Evolutionary conservation across 1,140 invertebrate species (phyloP), one percentile per base, ranked within the genome.

Genomic region (Akabosia matsudoensis): DNA sequence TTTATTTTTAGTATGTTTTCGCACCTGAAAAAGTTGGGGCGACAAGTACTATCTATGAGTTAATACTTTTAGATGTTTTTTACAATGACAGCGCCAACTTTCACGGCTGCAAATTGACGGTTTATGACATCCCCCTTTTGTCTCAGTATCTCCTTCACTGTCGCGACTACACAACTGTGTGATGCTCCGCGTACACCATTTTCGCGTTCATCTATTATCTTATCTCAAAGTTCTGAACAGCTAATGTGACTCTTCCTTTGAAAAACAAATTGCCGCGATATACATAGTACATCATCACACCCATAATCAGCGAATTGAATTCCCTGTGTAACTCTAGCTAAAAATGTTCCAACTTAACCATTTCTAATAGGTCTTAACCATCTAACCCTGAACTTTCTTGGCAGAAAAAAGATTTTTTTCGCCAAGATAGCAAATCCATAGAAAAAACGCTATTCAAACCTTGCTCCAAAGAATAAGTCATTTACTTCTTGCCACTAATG

Each of bases 341-440:
- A n/a, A n/a, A n/a, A n/a, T n/a, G n/a, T n/a, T n/a, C n/a, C n/a
- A n/a, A n/a, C n/a, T n/a, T n/a, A n/a, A n/a, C n/a, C n/a, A n/a
- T n/a, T n/a, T n/a, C n/a, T n/a, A n/a, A n/a, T n/a, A n/a, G n/a
- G 37, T 45, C 18, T 10, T 45, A 18, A 10, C 37, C 54, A 56
- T 10, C 7, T 56, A 56, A 56, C 54, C 54, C 54, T 56, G 54
- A 56, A 56, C 54, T 56, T 56, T 56, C 54, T 56, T 56, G 54
- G 54, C 54, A 56, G 54, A 13, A 16, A 56, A 56, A n/a, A 24
- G 54, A 45, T 18, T 10, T 7, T 45, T 45, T 56, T 10, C 24
- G 54, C n/a, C 54, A 56, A 3, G 37, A 45, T 18, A 24, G 54
- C 24, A 13, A 56, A 56, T 45, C 37, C 37, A 45, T 45, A 7